These are phyloP conservation scores for Oasisia sp. DNA, from an alignment of 2,888 invertebrate genomes.

Conservation along the genomic window DNA sequence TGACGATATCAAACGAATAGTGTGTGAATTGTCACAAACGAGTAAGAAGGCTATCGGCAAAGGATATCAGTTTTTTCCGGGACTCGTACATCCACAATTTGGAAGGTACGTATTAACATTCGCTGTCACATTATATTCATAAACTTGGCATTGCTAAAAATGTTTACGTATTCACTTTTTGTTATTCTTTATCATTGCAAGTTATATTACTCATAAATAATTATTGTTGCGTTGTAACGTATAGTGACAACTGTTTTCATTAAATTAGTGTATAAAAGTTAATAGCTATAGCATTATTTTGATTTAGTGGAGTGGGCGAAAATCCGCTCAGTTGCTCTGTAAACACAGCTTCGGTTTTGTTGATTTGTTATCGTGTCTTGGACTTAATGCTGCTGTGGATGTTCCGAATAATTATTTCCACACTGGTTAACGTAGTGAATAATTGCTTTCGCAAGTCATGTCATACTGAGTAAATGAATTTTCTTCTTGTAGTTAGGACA, in stretches of 20 bases:
- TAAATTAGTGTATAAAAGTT: neutral
- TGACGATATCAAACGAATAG: neutral
- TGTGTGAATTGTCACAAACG: neutral
- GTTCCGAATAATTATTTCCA: neutral
- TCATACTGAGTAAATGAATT: neutral
- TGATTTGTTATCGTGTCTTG: neutral
- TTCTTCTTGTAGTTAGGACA: neutral
- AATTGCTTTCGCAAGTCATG: neutral
- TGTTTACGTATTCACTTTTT: neutral
- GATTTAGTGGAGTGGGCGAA: too few species aligned
- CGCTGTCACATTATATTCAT: neutral
- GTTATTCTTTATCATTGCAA: neutral
- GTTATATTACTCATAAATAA: neutral
- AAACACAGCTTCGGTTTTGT: neutral
- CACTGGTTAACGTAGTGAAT: neutral
- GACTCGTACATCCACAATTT: neutral
- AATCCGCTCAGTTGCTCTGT: neutral
- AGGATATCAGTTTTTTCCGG: neutral
- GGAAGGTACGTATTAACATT: neutral
- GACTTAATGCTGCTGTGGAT: neutral
- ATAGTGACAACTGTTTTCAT: neutral
- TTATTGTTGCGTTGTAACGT: too few species aligned
- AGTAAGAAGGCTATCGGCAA: too few species aligned
- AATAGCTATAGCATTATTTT: neutral
- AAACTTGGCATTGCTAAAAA: neutral